Evolutionary conservation across 2,113 vertebrate genomes (phyloP).

Genomic region (Gopherus flavomarginatus): DNA sequence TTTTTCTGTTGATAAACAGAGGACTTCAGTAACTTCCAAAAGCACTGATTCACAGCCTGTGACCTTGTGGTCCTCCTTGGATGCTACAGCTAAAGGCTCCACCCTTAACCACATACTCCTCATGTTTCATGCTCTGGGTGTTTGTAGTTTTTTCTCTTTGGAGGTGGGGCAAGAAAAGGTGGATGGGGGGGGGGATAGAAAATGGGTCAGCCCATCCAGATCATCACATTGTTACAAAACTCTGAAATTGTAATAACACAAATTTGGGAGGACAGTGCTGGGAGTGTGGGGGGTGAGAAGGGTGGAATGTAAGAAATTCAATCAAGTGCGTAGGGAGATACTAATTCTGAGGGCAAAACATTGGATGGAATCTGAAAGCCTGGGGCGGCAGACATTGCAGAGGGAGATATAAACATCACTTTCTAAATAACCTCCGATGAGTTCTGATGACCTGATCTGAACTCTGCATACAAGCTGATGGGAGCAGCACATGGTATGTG

Average conservation of each 20-base stretch:
- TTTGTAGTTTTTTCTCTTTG: conserved; percentile 18
- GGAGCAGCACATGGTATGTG: conserved; percentile 15
- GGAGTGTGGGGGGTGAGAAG: neutral
- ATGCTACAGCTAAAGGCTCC: conserved; percentile 11
- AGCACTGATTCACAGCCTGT: conserved; percentile 8
- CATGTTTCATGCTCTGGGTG: neutral
- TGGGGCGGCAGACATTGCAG: neutral
- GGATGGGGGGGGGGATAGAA: conserved; percentile 9
- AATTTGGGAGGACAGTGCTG: neutral
- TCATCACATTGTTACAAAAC: neutral
- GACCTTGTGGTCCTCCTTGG: conserved; percentile 30
- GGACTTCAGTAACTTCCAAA: conserved; percentile 14
- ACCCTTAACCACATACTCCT: conserved; percentile 48
- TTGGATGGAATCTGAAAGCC: conserved; percentile 7
- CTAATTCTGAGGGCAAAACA: neutral
- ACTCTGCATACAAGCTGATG: conserved; percentile 39
- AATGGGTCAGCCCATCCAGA: conserved; percentile 7
- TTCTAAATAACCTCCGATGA: conserved; percentile 47
- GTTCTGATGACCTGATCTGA: conserved; percentile 72
- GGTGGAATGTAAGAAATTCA: neutral
- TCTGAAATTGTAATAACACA: neutral
- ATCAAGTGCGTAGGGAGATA: neutral
- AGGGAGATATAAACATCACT: neutral
- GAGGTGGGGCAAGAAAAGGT: conserved; percentile 21
- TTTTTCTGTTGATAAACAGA: conserved; percentile 22